Percentiles rank a stretch among this genome's conserved stretches.
These are phyloP conservation scores for Lacanobia wlatinum DNA, from an alignment of 2,888 invertebrate species.

Conservation along the genomic window DNA sequence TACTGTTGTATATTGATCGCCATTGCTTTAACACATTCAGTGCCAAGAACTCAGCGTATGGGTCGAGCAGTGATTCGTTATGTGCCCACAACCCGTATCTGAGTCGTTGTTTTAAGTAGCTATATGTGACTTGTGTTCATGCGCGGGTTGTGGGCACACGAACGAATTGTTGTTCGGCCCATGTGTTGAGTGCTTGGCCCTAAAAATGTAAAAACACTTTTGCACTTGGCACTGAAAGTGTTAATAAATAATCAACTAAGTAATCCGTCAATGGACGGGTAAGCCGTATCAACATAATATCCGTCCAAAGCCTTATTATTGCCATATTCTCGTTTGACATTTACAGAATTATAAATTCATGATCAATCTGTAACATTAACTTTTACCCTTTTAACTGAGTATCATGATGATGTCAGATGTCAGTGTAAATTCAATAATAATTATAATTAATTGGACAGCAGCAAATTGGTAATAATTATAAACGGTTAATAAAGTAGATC, in stretches of 20 bases:
- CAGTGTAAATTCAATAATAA: neutral
- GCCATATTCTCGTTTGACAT: neutral
- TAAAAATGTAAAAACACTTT: no score
- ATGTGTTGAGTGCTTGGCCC: no score
- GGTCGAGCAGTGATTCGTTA: no score
- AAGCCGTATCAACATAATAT: neutral
- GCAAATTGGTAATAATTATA: neutral
- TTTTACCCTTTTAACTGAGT: neutral
- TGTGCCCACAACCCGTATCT: no score
- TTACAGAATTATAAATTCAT: no score
- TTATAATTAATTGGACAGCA: neutral
- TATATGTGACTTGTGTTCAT: no score
- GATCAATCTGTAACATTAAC: neutral
- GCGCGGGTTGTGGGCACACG: no score
- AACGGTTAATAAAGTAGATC: neutral
- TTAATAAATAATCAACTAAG: neutral
- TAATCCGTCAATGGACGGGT: neutral
- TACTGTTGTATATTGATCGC: neutral
- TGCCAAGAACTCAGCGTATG: no score
- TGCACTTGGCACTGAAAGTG: no score
- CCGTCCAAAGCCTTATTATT: neutral
- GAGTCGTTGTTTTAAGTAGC: no score
- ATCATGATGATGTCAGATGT: neutral
- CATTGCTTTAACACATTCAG: no score
- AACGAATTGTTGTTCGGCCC: no score